A percentile compares a stretch with the other conserved stretches of the same genome.
Conservation (phyloP, 2,113 vertebrate genomes). For the Phylloscopus trochiloides region DNA sequence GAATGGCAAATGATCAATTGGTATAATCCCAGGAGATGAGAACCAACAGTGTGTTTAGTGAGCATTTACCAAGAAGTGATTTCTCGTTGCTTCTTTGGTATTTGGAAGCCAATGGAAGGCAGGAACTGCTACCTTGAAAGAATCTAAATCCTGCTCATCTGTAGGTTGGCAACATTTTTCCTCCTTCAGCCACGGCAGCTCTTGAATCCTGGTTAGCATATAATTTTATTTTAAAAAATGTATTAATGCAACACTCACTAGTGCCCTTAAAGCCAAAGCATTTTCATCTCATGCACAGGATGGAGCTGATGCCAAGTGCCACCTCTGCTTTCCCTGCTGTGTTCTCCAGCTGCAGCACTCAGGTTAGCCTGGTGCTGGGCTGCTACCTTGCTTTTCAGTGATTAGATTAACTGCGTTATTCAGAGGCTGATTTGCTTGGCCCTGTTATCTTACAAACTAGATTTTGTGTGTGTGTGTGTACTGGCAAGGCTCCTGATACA, state of each 20-base stretch:
- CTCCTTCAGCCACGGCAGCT: background rate
- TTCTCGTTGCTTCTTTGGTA: background rate
- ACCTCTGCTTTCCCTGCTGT: rapidly evolving
- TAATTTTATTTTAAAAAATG: background rate
- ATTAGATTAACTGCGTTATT: background rate
- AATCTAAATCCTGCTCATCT: background rate
- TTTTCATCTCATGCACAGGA: rapidly evolving
- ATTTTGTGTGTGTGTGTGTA: no score
- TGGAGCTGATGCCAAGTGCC: background rate
- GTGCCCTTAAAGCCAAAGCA: background rate
- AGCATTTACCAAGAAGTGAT: background rate
- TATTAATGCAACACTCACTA: rapidly evolving
- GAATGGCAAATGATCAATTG: background rate
- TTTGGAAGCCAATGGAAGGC: background rate
- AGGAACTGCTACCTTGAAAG: background rate
- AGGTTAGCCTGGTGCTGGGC: background rate
- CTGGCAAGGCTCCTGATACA: background rate
- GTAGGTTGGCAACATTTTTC: background rate
- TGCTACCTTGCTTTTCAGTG: background rate
- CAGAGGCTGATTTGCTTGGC: background rate
- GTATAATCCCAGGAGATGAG: background rate
- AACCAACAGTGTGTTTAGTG: background rate
- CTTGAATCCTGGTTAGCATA: background rate
- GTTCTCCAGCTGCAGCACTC: rapidly evolving
- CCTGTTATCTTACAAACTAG: background rate